A percentile compares a stretch with the other conserved stretches of the same genome.
phyloP scores from a whole-genome alignment of 2,797 vertebrate species.

The Mastacembelus armatus region DNA sequence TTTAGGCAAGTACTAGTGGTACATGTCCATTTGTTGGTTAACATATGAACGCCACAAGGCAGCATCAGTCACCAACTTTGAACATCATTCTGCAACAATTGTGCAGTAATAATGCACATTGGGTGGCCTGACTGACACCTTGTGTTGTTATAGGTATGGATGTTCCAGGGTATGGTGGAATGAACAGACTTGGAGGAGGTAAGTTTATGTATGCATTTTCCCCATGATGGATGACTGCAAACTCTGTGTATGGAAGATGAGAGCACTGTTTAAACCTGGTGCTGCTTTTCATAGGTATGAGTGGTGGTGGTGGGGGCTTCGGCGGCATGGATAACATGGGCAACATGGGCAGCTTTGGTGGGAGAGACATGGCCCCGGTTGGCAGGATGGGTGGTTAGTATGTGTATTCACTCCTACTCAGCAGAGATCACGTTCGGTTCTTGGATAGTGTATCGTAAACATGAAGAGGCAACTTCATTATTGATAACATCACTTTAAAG shows the following conservation, averaged over 20 bases:
- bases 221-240: no score
- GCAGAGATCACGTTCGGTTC: neutral
- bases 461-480: neutral
- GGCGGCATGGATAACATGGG: slow-evolving; percentile 92
- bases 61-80: neutral
- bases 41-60: neutral
- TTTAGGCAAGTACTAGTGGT: neutral
- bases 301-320: slow-evolving; percentile 83
- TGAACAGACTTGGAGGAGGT: slow-evolving; percentile 92
- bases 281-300: slow-evolving; percentile 78
- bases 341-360: slow-evolving; percentile 92
- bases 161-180: slow-evolving; percentile 89
- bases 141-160: slow-evolving; percentile 86
- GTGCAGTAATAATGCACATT: no score
- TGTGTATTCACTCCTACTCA: neutral
- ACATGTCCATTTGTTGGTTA: neutral
- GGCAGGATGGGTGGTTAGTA: slow-evolving; percentile 92
- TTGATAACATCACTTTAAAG: neutral
- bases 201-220: neutral
- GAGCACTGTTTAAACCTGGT: slow-evolving; percentile 4
- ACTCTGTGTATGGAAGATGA: slow-evolving; percentile 18
- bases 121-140: neutral
- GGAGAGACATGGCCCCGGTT: slow-evolving; percentile 84
- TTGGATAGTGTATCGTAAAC: neutral
- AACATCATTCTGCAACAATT: neutral